Evolutionary conservation across 2,888 invertebrate genomes (phyloP), one percentile per base, ranked within the genome.

Genomic region (Eretmocerus hayati): DNA sequence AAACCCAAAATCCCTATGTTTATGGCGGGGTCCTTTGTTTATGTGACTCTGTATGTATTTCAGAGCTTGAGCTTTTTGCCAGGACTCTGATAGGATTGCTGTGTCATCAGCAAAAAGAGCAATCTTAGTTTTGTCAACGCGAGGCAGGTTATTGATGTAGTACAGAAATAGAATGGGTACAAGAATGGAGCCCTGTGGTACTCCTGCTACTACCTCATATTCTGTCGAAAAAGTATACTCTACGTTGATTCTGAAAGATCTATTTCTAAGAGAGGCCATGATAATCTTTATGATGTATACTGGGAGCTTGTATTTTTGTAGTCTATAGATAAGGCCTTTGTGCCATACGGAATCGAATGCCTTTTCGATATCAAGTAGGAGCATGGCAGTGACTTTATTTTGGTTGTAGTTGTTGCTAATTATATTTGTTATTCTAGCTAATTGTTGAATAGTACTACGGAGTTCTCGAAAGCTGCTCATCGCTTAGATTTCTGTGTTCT

Each of bases 111-210:
- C 56, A 36, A 51, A 59, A 1, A 57, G 32, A 2, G 58, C 56
- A 21, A 48, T 15, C 20, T 56, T 42, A 15, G 56, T 53, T n/a
- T 53, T 15, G 9, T 32, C 9, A 8, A 9, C 38, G 21, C 43
- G 37, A 21, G 56, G 58, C n/a, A 58, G 42, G 41, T 59, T 55
- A 26, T 57, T 54, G 1, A 54, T 52, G 26, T 38, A 60, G 4
- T 46, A 21, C 4, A 48, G 31, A 19, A 58, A 58, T 2, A 59
- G 43, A 16, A 32, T 43, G 1, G 56, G 56, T 2, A 52, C 56
- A 2, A 59, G 47, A n/a, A 58, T 53, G 4, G 54, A 57, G 3
- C 59, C 59, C 48, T 61, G 58, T 1, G 64, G 62, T 1, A 66
- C 63, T 39, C 64, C 63, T 2, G 62, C 62, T 15, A 33, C 32